phyloP scores from a whole-genome alignment of 2,888 invertebrate genomes.

The Trachelus iudaicus region DNA sequence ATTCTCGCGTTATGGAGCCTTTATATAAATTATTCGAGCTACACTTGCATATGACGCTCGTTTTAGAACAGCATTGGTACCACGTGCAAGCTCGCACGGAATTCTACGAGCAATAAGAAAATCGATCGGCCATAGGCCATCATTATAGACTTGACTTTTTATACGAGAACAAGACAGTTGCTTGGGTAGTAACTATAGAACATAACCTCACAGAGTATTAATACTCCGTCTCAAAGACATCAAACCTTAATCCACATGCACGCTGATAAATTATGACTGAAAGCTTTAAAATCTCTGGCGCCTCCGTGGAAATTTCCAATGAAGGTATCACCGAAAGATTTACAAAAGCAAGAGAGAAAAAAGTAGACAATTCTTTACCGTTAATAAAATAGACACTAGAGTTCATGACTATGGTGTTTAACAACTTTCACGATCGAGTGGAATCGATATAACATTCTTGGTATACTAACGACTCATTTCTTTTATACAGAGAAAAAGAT shows the following conservation, averaged over 20 bases:
- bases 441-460: background rate
- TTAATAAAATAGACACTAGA: background rate
- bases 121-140: background rate
- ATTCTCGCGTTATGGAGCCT: background rate
- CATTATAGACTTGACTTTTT: background rate
- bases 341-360: no score
- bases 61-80: background rate
- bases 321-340: no score
- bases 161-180: background rate
- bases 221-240: background rate
- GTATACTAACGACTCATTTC: background rate
- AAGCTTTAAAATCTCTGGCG: background rate
- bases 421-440: background rate
- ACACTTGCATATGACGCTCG: background rate
- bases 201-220: background rate
- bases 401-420: background rate
- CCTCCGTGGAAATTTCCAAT: no score
- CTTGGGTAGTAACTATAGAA: background rate
- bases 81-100: background rate
- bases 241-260: background rate
- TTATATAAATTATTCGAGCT: background rate
- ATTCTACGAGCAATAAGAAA: background rate
- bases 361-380: background rate
- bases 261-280: background rate
- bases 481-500: background rate